These are phyloP conservation scores for Smutsia gigantea DNA, from an alignment of 2,797 vertebrate species.

Conservation along the genomic window DNA sequence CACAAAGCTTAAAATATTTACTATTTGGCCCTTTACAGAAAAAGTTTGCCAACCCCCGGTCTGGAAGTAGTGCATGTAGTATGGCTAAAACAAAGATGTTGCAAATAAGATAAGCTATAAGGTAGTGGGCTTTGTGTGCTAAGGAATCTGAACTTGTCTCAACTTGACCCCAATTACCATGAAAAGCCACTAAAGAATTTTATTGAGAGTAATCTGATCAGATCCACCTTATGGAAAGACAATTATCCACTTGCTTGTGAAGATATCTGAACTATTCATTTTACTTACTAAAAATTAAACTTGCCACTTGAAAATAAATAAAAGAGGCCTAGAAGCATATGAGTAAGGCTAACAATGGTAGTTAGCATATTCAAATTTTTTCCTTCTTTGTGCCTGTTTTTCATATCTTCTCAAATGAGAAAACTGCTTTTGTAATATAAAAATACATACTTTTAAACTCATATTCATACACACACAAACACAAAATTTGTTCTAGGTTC, in stretches of 20 bases:
- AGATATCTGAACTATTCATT: neutral
- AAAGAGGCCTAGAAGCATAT: neutral
- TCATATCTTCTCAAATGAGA: slow-evolving; percentile 1
- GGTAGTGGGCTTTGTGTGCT: neutral
- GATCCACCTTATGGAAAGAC: neutral
- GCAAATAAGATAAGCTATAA: neutral
- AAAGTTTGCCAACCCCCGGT: neutral
- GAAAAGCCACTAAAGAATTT: neutral
- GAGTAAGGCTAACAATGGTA: neutral
- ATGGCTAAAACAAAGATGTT: neutral
- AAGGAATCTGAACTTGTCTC: slow-evolving; percentile 20
- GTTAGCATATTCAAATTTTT: neutral
- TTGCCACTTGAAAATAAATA: neutral
- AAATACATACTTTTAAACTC: slow-evolving; percentile 49
- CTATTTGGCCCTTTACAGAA: neutral
- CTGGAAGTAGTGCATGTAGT: neutral
- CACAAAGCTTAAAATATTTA: slow-evolving; percentile 50
- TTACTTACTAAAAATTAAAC: neutral
- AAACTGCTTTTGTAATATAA: slow-evolving; percentile 1
- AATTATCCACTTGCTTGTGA: neutral
- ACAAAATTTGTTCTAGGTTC: neutral
- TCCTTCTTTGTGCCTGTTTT: slow-evolving; percentile 16
- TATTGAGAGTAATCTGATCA: neutral
- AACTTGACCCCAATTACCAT: slow-evolving; percentile 17
- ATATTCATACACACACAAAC: neutral